phyloP scores from a whole-genome alignment of 1,140 invertebrate genomes.

The Aradophagus sp. region DNA sequence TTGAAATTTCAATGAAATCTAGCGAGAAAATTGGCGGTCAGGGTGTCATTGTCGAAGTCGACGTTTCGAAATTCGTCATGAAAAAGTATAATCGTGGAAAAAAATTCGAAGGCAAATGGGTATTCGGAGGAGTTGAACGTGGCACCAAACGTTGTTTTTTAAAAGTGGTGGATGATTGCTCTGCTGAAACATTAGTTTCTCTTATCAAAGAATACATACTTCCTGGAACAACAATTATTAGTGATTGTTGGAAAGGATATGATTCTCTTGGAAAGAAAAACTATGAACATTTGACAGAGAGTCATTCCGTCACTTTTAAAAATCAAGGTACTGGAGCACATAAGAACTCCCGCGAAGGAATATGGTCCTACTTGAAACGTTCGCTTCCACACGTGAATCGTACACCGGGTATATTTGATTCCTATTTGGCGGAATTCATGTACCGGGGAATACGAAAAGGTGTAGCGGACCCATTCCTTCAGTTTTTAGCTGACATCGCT shows the following conservation, averaged over 20 bases:
- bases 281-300: conserved; percentile 1
- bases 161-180: not conserved
- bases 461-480: not conserved
- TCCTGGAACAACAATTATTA: conserved; percentile 1
- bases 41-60: not conserved
- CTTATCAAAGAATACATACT: not conserved
- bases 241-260: conserved; percentile 1
- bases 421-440: not conserved
- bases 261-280: not conserved
- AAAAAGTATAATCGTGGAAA: not conserved
- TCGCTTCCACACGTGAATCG: not conserved
- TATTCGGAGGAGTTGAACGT: not conserved
- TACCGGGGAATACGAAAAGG: not conserved
- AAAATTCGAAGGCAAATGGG: not conserved
- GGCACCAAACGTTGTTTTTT: not conserved
- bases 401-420: not conserved
- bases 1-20: not conserved
- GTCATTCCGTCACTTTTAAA: not conserved
- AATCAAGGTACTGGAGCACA: not conserved
- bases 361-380: not conserved
- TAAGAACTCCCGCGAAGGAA: not conserved
- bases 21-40: not conserved
- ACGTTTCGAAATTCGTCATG: not conserved
- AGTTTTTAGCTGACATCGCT: not conserved
- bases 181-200: not conserved